phyloP scores from a whole-genome alignment of 2,888 invertebrate genomes.

The Onchidella celtica region DNA sequence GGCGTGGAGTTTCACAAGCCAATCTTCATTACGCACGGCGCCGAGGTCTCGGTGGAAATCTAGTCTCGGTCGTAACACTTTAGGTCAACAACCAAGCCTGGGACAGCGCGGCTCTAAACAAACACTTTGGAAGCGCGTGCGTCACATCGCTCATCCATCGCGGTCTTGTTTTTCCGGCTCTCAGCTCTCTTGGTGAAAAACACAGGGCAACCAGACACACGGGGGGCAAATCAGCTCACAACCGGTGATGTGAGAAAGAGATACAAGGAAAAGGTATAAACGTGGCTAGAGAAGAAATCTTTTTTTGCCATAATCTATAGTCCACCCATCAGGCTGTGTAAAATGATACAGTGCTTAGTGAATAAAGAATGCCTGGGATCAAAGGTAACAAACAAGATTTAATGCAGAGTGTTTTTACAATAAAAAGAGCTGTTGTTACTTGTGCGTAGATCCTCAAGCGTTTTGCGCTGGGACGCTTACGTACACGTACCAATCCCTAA shows the following conservation, averaged over 20 bases:
- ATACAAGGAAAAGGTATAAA: conserved; percentile 7
- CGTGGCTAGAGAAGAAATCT: no score
- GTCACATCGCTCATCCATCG: conserved; percentile 23
- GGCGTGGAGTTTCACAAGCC: conserved; percentile 38
- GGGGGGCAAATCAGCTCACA: not conserved
- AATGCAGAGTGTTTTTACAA: no score
- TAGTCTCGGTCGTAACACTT: conserved; percentile 44
- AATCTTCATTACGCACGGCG: conserved; percentile 48
- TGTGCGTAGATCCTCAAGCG: no score
- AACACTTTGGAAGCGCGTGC: conserved; percentile 35
- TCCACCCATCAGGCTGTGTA: no score
- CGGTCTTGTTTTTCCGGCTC: conserved; percentile 14
- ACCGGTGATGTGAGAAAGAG: not conserved
- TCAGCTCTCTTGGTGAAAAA: conserved; percentile 20
- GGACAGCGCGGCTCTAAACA: conserved; percentile 28
- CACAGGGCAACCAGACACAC: not conserved
- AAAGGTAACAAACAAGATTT: no score
- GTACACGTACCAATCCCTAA: no score
- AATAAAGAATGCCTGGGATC: no score
- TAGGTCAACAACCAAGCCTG: conserved; percentile 37
- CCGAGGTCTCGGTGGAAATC: conserved; percentile 44
- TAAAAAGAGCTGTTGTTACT: no score
- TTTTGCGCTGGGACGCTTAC: no score
- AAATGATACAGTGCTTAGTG: no score
- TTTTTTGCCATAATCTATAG: no score